Conservation (phyloP, 2,113 vertebrate genomes). For the Dasyornis broadbenti region DNA sequence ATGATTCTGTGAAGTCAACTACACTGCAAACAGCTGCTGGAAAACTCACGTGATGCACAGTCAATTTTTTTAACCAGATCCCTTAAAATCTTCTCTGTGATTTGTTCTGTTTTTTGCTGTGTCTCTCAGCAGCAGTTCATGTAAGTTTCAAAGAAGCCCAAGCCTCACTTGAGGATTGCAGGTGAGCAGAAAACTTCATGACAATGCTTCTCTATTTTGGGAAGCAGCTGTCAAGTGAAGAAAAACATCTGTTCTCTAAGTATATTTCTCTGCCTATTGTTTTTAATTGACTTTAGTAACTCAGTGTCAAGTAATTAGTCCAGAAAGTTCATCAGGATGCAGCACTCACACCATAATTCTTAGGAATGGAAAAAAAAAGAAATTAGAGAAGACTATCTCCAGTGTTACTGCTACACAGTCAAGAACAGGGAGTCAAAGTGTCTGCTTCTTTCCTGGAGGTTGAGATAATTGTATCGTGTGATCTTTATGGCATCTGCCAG, state of each 20-base stretch:
- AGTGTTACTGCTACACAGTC: not conserved
- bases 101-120: not conserved
- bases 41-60: accelerated
- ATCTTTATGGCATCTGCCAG: not conserved
- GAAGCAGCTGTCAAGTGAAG: not conserved
- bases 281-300: not conserved
- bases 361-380: not conserved
- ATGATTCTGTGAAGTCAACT: not conserved
- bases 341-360: not conserved
- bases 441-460: constrained; percentile 1
- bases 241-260: not conserved
- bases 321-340: not conserved
- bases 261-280: not conserved
- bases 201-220: not conserved
- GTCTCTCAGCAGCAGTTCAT: not conserved
- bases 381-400: not conserved
- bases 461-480: not conserved
- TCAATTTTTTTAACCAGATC: not conserved
- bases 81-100: not conserved
- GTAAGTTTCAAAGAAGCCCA: not conserved
- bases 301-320: not conserved
- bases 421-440: not conserved
- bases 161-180: not conserved
- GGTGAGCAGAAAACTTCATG: not conserved
- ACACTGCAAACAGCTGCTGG: not conserved